Percentiles rank a stretch among this genome's conserved stretches.
These are phyloP conservation scores for Limnodromus scolopaceus DNA, from an alignment of 2,797 vertebrate genomes.

Conservation along the genomic window DNA sequence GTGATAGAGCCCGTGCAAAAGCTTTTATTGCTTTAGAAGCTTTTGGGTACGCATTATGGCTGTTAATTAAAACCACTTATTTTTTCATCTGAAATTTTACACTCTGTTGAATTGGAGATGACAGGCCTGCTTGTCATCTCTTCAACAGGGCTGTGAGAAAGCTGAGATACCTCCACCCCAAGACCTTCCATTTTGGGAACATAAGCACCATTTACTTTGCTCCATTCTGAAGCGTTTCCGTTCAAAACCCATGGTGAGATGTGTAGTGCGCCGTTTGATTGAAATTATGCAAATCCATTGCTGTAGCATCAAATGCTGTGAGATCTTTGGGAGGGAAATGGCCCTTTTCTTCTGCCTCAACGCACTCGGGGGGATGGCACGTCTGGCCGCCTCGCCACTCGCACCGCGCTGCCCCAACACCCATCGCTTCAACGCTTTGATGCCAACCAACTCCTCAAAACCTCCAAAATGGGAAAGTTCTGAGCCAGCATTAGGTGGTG, in stretches of 20 bases:
- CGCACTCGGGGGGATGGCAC: rapidly evolving
- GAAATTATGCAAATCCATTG: not conserved
- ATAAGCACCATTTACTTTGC: not conserved
- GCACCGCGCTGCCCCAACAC: rapidly evolving
- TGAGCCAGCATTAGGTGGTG: not conserved
- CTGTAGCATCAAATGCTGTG: not conserved
- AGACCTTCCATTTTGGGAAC: not conserved
- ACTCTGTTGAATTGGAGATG: not conserved
- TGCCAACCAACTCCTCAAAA: not conserved
- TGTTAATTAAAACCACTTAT: not conserved
- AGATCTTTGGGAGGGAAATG: not conserved
- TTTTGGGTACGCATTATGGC: not conserved
- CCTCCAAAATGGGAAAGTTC: not conserved
- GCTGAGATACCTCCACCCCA: not conserved
- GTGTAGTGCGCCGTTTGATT: not conserved
- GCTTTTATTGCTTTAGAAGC: not conserved
- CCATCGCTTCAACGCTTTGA: rapidly evolving
- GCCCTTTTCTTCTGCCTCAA: not conserved
- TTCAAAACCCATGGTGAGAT: not conserved
- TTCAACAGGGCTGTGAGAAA: not conserved
- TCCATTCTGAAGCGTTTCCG: not conserved
- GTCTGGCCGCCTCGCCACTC: not conserved
- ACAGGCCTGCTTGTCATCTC: not conserved
- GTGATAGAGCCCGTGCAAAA: not conserved
- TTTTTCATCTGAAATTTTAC: not conserved